Evolutionary conservation across 2,888 invertebrate genomes (phyloP).

Genomic region (Agelastica alni): DNA sequence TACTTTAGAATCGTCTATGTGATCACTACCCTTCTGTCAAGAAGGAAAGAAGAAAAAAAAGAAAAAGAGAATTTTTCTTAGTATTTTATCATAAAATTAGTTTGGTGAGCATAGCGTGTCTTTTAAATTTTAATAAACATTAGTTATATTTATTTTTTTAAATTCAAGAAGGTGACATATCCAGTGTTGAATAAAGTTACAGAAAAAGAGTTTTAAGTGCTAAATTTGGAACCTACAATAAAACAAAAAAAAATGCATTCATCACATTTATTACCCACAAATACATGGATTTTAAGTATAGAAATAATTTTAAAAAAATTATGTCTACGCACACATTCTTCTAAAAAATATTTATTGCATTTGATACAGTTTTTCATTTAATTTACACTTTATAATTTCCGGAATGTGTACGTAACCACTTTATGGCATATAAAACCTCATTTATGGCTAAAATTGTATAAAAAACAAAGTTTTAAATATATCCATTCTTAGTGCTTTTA

Average conservation of each 20-base stretch:
- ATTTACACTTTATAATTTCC: constrained; percentile 21
- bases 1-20: too few species aligned
- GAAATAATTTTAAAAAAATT: constrained; percentile 46
- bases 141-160: too few species aligned
- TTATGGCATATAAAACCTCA: constrained; percentile 38
- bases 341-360: constrained; percentile 44
- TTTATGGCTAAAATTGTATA: constrained; percentile 45
- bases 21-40: too few species aligned
- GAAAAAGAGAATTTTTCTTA: too few species aligned
- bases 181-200: too few species aligned
- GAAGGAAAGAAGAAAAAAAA: too few species aligned
- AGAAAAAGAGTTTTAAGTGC: too few species aligned
- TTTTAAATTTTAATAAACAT: too few species aligned
- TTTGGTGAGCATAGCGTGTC: too few species aligned
- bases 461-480: constrained; percentile 44
- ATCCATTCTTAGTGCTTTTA: constrained; percentile 46
- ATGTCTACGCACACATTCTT: constrained; percentile 39
- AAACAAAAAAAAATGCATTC: constrained; percentile 30
- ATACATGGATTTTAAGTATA: constrained; percentile 48
- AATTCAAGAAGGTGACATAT: too few species aligned
- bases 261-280: constrained; percentile 52
- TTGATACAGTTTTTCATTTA: constrained; percentile 33
- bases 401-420: constrained; percentile 37
- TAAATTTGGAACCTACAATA: too few species aligned
- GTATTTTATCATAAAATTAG: too few species aligned